Percentiles rank a stretch among this genome's conserved stretches.
Evolutionary conservation across 2,797 vertebrate genomes (phyloP).

Genomic region (Melanotaenia pygmaea): DNA sequence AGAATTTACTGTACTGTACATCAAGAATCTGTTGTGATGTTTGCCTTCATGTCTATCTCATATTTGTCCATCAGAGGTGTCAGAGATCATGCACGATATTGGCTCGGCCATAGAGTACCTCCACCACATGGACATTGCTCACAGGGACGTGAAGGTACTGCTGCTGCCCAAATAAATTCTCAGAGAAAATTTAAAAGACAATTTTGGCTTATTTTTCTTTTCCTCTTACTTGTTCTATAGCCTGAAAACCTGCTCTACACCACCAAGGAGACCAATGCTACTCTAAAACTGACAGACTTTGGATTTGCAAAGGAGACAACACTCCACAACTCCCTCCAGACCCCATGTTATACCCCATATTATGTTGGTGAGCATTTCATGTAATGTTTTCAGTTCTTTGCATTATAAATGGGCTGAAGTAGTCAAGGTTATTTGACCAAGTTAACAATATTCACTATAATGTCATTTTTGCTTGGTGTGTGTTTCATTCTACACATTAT

Average conservation of each 20-base stretch:
- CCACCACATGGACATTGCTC: constrained; percentile 92
- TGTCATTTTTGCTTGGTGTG: constrained; percentile 10
- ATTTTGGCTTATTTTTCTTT: background rate
- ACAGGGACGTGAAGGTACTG: constrained; percentile 94
- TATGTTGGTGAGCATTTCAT: constrained; percentile 90
- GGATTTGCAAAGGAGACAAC: constrained; percentile 97
- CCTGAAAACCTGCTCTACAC: constrained; percentile 97
- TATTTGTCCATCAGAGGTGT: constrained; percentile 84
- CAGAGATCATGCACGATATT: constrained; percentile 94
- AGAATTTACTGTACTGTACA: background rate
- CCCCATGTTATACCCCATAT: constrained; percentile 96
- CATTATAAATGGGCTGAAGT: background rate
- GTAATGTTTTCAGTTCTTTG: background rate
- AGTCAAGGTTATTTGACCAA: background rate
- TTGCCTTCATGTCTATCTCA: background rate
- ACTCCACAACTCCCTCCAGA: constrained; percentile 90
- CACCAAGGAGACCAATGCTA: constrained; percentile 86
- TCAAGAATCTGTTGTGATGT: background rate
- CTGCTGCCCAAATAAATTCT: background rate
- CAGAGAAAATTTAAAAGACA: background rate
- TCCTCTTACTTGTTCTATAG: constrained; percentile 64
- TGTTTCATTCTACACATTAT: constrained; percentile 9
- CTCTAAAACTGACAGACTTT: constrained; percentile 95
- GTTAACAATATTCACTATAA: constrained; percentile 8
- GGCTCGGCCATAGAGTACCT: constrained; percentile 93